A percentile compares a stretch with the other conserved stretches of the same genome.
Evolutionary conservation across 92 coral and sea anemone genomes (phyloP).

Genomic region (Galaxea fascicularis): DNA sequence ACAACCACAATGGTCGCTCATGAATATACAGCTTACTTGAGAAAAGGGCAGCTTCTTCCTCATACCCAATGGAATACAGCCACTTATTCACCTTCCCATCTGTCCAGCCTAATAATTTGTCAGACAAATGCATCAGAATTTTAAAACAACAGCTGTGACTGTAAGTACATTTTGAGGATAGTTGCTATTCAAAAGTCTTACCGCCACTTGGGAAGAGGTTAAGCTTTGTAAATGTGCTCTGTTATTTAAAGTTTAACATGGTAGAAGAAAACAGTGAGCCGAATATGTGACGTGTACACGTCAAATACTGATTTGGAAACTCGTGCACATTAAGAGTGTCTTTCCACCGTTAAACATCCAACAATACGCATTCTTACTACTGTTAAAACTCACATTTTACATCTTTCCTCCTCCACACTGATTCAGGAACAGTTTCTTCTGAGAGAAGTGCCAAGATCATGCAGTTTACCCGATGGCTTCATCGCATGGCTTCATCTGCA

Average conservation of each 20-base stretch:
- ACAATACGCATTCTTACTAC: constrained; percentile 7
- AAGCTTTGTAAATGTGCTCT: constrained; percentile 7
- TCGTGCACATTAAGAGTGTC: background rate
- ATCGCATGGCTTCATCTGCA: constrained; percentile 52
- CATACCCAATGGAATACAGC: constrained; percentile 12
- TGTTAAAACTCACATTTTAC: constrained; percentile 42
- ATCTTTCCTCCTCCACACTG: constrained; percentile 43
- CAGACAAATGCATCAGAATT: constrained; percentile 21
- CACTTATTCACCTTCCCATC: constrained; percentile 26
- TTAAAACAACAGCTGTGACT: constrained; percentile 18
- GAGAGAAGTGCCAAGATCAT: constrained; percentile 44
- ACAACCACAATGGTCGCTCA: constrained; percentile 6
- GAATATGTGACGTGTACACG: constrained; percentile 8
- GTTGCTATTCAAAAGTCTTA: background rate
- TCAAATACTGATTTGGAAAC: constrained; percentile 5
- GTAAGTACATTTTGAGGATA: constrained; percentile 4
- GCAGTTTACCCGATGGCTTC: constrained; percentile 55
- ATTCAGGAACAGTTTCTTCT: constrained; percentile 21
- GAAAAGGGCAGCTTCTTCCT: constrained; percentile 38
- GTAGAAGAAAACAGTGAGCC: constrained; percentile 1
- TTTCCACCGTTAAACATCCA: constrained; percentile 1
- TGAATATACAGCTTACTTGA: constrained; percentile 31
- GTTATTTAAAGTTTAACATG: background rate
- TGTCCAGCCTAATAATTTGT: constrained; percentile 36
- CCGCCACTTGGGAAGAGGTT: constrained; percentile 2